phyloP scores from a whole-genome alignment of 2,113 vertebrate species.

The Campylorhamphus procurvoides region DNA sequence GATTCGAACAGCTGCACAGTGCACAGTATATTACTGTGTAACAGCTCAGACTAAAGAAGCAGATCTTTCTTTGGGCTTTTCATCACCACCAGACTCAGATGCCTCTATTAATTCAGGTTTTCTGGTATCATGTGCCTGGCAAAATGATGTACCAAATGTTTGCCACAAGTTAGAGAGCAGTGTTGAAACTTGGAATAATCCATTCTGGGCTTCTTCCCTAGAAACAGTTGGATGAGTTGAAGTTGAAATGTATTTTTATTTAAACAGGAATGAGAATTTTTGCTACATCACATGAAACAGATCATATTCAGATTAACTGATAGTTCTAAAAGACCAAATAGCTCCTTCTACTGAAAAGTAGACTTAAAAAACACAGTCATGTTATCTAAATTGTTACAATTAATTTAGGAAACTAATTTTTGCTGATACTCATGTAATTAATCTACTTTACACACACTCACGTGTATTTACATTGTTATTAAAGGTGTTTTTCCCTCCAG shows the following conservation, averaged over 20 bases:
- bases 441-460: not conserved
- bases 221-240: not conserved
- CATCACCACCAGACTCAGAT: not conserved
- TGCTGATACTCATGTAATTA: not conserved
- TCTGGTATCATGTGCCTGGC: not conserved
- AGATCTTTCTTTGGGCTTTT: constrained; percentile 18
- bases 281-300: not conserved
- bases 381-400: not conserved
- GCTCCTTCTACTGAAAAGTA: not conserved
- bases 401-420: not conserved
- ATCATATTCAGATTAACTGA: not conserved
- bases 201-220: not conserved
- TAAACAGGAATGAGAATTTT: not conserved
- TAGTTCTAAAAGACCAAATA: not conserved
- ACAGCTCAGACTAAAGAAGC: not conserved
- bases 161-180: not conserved
- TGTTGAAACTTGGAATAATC: not conserved
- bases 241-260: constrained; percentile 8
- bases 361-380: not conserved
- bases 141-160: constrained; percentile 6
- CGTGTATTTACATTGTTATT: not conserved
- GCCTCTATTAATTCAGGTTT: not conserved
- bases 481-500: not conserved
- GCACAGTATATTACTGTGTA: not conserved
- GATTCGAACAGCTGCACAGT: not conserved